Base-by-base conservation (phyloP, 92 coral and sea anemone species). In the Isaurus tuberculatus region DNA sequence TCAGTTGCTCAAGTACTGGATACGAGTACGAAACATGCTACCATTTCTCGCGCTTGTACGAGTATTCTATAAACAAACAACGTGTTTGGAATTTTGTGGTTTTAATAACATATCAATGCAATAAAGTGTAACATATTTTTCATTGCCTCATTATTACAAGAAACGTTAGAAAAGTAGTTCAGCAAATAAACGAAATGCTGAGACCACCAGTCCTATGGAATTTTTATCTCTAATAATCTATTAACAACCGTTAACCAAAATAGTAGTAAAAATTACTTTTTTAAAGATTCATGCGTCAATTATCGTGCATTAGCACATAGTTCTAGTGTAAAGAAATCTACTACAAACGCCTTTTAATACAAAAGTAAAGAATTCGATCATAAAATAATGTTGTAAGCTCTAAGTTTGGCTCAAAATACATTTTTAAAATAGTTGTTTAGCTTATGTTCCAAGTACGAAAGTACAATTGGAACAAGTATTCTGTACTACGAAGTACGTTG, bases 331-430 rank as follows among this genome's bases (percentile, higher is more conserved):
- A 77, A 40, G 49, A 67, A 77, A 77, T 57, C 51, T 77, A 77
- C 82, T 77, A 77, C 82, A 77, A 77, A 77, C 58, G 43, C 82
- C 70, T 34, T 77, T 77, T 57, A 77, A 77, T 77, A 77, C 22
- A 77, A 77, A 77, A 77, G 82, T 77, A 77, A 77, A 77, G 82
- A 57, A 77, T 77, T 58, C 82, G 82, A 77, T 77, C 82, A 77
- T 60, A 77, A 77, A 77, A 77, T 77, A 77, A 77, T 77, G 82
- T 77, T 43, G 68, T 29, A 58, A 22, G 68, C 64, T 77, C 82
- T 77, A 77, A 14, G 53, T 60, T 77, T 60, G 49, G 82, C 69
- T 77, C 82, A 77, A 77, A 77, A 77, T 77, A 77, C 70, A 77
- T 77, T 58, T 48, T 77, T 44, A 58, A 77, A 77, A 77, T 77